Base-by-base conservation (phyloP, 1,140 invertebrate genomes). In the Arctopsyche grandis region DNA sequence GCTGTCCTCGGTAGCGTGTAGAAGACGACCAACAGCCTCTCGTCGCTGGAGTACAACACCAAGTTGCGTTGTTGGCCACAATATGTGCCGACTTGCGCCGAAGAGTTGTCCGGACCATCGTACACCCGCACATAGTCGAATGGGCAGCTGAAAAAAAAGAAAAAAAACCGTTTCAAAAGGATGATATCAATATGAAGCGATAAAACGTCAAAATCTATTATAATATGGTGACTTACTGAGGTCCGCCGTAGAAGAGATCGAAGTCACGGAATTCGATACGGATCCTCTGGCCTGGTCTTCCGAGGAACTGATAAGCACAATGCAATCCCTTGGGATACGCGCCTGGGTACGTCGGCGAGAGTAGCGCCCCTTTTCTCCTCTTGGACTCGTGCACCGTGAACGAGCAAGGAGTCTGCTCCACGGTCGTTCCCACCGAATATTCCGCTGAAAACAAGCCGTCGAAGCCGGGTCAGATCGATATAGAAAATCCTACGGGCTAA, bases 301-400 rank as follows among this genome's bases (percentile, higher is more conserved):
- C 98, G 83, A 95, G 91, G 88, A 99, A 97, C 87, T 95, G 93
- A 89, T 99, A 99, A 86, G 92, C 93, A 90, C 98, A 99, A 82
- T 91, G 91, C 80, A 98, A 91, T 87, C 97, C 95, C 88, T 99
- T 99, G 77, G 98, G 98, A 90, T 99, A 99, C 81, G 97, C 94
- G 83, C 98, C 99, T 44, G 99, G 98, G 91, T 99, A 99, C 66
- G 98, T 99, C 77, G 98, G 98, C 69, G 98, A 98, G 80, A 98
- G 88, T 83, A 99, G 94, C 84, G 92, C 91, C 16, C 98, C 98
- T 83, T 92, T 93, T 83, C 93, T 91, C 78, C 85, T 84, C 86
- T 95, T 95, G 84, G 90, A 90, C 80, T 92, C 90, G 84, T 95
- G 91, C 83, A 98, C 93, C 78, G 92, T 92, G 89, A 95, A 97